Evolutionary conservation across 2,888 invertebrate species (phyloP).

Genomic region (Drosophila subquinaria): DNA sequence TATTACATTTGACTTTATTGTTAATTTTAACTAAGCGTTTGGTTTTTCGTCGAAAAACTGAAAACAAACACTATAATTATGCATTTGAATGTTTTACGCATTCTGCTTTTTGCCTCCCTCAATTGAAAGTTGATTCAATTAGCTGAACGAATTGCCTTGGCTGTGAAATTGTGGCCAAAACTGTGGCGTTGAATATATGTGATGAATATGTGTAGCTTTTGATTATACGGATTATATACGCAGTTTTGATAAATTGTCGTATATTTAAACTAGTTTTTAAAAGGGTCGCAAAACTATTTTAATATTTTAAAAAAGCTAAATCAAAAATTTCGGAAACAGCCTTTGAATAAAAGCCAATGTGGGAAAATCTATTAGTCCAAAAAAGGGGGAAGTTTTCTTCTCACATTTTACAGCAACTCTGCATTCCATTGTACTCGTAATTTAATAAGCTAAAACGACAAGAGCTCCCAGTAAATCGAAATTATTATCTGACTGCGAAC

Average conservation of each 20-base stretch:
- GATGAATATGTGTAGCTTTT: not conserved
- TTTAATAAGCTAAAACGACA: conserved; percentile 25
- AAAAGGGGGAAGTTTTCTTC: not conserved
- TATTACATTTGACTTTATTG: not conserved
- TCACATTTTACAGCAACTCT: not conserved
- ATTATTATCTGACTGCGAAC: conserved; percentile 14
- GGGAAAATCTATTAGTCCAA: not conserved
- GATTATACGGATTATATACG: conserved; percentile 9
- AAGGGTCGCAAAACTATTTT: not conserved
- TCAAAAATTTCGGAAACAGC: not conserved
- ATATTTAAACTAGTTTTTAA: not conserved
- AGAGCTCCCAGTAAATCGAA: not conserved
- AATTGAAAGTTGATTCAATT: conserved; percentile 47
- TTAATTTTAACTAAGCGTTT: conserved; percentile 1
- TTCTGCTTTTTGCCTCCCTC: conserved; percentile 7
- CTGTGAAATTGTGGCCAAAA: conserved; percentile 34
- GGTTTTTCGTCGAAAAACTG: conserved; percentile 2
- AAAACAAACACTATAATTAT: conserved; percentile 33
- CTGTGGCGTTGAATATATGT: not conserved
- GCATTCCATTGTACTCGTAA: conserved; percentile 14
- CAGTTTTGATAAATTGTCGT: not conserved
- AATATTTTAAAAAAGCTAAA: not conserved
- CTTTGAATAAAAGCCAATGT: not conserved
- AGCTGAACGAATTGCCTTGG: conserved; percentile 19
- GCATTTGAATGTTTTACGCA: conserved; percentile 24